Conservation (phyloP, 53 echinoderm and acorn worm genomes). For the Actinopyga echinites region DNA sequence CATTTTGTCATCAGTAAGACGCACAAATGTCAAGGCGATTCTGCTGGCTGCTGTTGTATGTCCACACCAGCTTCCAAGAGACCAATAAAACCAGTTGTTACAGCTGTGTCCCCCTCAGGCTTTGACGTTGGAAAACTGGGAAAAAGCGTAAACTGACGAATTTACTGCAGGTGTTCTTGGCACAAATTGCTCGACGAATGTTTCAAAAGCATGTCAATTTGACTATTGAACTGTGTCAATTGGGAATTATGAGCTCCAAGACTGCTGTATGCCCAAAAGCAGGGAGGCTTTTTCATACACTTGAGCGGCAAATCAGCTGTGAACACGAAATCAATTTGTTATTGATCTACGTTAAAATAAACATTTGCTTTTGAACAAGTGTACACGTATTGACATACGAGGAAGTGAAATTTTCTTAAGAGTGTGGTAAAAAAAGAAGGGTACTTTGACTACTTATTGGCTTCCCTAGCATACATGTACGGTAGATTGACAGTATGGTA, state of each 20-base stretch:
- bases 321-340: conserved; percentile 2
- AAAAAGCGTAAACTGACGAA: neutral
- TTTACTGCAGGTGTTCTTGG: conserved; percentile 12
- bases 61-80: neutral
- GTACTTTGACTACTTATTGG: too few species aligned
- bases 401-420: too few species aligned
- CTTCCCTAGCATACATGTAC: too few species aligned
- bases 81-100: conserved; percentile 1
- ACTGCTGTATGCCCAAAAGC: neutral
- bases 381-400: too few species aligned
- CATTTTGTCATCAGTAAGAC: too few species aligned
- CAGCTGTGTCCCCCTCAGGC: conserved; percentile 10
- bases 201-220: conserved; percentile 19
- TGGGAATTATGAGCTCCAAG: conserved; percentile 7
- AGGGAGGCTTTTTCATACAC: neutral
- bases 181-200: neutral
- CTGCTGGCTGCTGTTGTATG: too few species aligned
- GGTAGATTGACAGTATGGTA: too few species aligned
- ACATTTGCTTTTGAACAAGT: neutral
- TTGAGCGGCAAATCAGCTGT: neutral
- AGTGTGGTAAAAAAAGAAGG: too few species aligned
- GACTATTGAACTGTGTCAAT: conserved; percentile 11
- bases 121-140: neutral
- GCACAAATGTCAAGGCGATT: too few species aligned
- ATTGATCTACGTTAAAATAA: neutral